Evolutionary conservation across 2,113 vertebrate genomes (phyloP), one percentile per base, ranked within the genome.

Genomic region (Cyanistes caeruleus): DNA sequence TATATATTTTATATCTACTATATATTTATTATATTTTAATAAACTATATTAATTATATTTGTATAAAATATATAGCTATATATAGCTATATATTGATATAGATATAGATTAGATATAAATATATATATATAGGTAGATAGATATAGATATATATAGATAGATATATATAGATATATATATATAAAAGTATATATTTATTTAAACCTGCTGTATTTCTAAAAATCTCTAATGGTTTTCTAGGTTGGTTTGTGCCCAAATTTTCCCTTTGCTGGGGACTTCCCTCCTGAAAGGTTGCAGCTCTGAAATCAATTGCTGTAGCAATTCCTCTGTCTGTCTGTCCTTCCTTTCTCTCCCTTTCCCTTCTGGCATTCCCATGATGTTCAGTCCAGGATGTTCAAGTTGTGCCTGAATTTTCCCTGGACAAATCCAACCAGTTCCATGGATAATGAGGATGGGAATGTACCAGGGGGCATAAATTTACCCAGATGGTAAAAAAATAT

Each of bases 221-320:
- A 8, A 16, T 13, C 44, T 14, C 14, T 4, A 39, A 21, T 28
- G 6, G 19, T 76, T 44, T 55, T 20, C 4, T 22, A 12, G 31
- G 9, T 2, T 79, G 8, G 55, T 90, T 90, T 35, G 31, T 4
- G 0, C 13, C 35, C 17, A 51, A 7, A 7, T 43, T 52, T 87
- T 91, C 72, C 30, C 39, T 73, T 44, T 76, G 19, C 8, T 21
- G 51, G 8, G 24, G 5, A 13, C 69, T 89, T 87, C 37, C 9
- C 23, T 73, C 69, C 31, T 25, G 63, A 48, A 18, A 23, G 0
- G 28, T 13, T 28, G 0, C 1, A 52, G 49, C n/a, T 76, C 22
- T 81, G 15, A 24, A 49, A 8, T 41, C 3, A 19, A 16, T 41
- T 20, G 0, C 1, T 55, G 22, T 0, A 28, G 8, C 4, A 44